A percentile compares a stretch with the other conserved stretches of the same genome.
Evolutionary conservation across 2,888 invertebrate species (phyloP).

Genomic region (Aphrophora alni): DNA sequence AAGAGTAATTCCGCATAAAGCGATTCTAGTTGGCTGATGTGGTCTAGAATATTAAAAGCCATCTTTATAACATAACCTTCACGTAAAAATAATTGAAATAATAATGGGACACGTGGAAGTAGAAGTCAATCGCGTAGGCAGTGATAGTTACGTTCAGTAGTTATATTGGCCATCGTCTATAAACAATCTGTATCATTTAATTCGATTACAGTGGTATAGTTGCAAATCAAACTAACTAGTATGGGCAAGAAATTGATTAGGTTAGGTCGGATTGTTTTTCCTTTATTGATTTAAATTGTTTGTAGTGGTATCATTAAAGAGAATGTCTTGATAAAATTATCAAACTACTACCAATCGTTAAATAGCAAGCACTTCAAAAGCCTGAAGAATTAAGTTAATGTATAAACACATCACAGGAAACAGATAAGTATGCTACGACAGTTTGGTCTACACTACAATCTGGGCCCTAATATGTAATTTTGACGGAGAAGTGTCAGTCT

Average conservation of each 20-base stretch:
- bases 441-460: too few species aligned
- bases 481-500: too few species aligned
- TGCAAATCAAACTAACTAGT: neutral
- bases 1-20: too few species aligned
- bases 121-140: neutral
- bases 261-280: neutral
- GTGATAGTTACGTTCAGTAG: too few species aligned
- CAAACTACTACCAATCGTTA: too few species aligned
- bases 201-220: too few species aligned
- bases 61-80: neutral
- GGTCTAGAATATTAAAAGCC: neutral
- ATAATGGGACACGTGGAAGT: neutral
- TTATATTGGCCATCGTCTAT: neutral
- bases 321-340: too few species aligned
- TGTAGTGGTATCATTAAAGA: neutral
- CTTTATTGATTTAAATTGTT: neutral
- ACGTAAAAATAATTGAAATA: neutral
- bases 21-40: neutral
- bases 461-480: too few species aligned
- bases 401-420: too few species aligned
- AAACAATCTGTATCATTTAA: neutral
- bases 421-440: too few species aligned
- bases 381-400: too few species aligned
- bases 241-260: neutral
- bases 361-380: too few species aligned